Evolutionary conservation across 2,797 vertebrate species (phyloP).

Genomic region (Chelon labrosus): DNA sequence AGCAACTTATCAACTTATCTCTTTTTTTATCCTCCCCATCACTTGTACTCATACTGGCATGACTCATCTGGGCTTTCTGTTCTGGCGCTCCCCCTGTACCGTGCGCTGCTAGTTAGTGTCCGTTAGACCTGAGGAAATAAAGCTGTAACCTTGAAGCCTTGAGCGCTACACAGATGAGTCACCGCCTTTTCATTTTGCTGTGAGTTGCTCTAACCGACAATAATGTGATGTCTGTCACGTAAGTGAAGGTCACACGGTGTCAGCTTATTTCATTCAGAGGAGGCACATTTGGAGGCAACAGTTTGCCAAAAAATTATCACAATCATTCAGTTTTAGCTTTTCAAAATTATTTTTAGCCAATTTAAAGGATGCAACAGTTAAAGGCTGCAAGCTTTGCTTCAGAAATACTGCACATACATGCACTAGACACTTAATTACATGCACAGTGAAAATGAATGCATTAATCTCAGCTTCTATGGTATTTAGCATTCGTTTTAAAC

Average conservation of each 20-base stretch:
- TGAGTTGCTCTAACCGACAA: constrained; percentile 28
- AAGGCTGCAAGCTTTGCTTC: no score
- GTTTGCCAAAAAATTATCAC: background rate
- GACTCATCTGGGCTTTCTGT: constrained; percentile 55
- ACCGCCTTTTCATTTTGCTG: constrained; percentile 32
- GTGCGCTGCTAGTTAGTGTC: constrained; percentile 34
- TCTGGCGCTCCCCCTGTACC: background rate
- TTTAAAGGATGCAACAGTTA: no score
- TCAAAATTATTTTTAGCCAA: no score
- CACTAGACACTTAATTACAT: no score
- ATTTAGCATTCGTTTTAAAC: no score
- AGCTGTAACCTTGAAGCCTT: constrained; percentile 28
- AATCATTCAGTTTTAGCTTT: no score
- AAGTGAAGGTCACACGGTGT: constrained; percentile 7
- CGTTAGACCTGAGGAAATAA: constrained; percentile 70
- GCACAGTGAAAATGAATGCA: no score
- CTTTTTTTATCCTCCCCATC: constrained; percentile 18
- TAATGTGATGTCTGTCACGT: constrained; percentile 9
- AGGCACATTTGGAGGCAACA: background rate
- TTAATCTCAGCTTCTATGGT: no score
- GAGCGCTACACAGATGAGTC: constrained; percentile 74
- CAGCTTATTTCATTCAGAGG: background rate
- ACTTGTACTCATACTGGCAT: constrained; percentile 33
- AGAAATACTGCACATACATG: no score
- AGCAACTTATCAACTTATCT: constrained; percentile 23